Conservation (phyloP, 1,140 invertebrate species). For the Trichoplusia ni region DNA sequence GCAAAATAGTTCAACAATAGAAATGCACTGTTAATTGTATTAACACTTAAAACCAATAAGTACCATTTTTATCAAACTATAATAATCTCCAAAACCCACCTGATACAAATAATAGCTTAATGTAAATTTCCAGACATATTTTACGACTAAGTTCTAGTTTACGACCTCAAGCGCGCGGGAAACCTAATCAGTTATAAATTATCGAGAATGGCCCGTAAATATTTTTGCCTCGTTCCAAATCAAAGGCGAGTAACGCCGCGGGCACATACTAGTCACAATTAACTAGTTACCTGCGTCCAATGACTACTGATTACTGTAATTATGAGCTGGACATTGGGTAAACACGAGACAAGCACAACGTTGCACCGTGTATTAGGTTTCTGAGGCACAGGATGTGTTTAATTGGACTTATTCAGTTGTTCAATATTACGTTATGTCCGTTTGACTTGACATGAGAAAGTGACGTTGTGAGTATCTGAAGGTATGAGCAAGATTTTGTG, state of each 20-base stretch:
- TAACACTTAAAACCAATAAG: too few relatives aligned
- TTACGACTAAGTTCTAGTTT: not conserved
- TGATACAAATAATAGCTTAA: not conserved
- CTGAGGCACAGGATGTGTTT: too few relatives aligned
- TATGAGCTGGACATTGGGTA: not conserved
- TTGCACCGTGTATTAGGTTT: too few relatives aligned
- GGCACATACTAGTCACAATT: not conserved
- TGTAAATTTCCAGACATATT: not conserved
- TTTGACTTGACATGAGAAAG: too few relatives aligned
- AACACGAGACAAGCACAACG: not conserved
- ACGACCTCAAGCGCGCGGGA: not conserved
- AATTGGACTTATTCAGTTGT: too few relatives aligned
- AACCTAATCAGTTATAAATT: constrained; percentile 14
- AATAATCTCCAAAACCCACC: not conserved
- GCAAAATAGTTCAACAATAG: too few relatives aligned
- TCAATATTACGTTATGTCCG: too few relatives aligned
- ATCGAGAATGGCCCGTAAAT: not conserved
- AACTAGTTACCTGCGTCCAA: not conserved
- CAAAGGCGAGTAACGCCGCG: not conserved
- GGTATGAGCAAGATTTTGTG: too few relatives aligned
- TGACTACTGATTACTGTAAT: constrained; percentile 4
- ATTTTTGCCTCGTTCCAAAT: not conserved
- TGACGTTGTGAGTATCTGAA: too few relatives aligned
- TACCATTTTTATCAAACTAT: too few relatives aligned
- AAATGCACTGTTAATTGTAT: too few relatives aligned